Evolutionary conservation across 2,113 vertebrate genomes (phyloP), one percentile per base, ranked within the genome.

Genomic region (Balaeniceps rex): DNA sequence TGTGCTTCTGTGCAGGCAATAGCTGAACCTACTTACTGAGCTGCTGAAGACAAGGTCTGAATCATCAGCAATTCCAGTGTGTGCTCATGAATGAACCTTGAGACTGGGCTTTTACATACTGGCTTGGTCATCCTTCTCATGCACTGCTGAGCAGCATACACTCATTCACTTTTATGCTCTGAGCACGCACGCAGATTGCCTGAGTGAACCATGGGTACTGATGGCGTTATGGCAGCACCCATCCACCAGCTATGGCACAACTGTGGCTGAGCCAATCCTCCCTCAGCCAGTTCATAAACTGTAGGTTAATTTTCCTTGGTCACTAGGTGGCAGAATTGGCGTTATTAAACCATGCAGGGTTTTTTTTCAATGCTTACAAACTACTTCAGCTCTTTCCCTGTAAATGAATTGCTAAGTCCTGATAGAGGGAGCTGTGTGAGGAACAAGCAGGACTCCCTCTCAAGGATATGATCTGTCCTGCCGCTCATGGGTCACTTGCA

Each of bases 261-360:
- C 3, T 14, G 13, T 4, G 52, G 63, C 36, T 14, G 63, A 86
- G 26, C 38, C n/a, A 8, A 23, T 60, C 23, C n/a, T 44, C 47
- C 21, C 14, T n/a, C 52, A 21, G 44, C 22, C 19, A 14, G 2
- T 33, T 57, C 34, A 7, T 46, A 81, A 72, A 36, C 51, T 36
- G 6, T 66, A 81, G 76, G 72, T 90, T 94, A 78, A 93, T 94
- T 83, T 92, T 92, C 14, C 52, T 38, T 94, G 71, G 97, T 97
- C 98, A 97, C 97, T 98, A 98, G 98, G 93, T 98, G 98, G 98
- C 98, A 98, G 97, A 95, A 93, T 93, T 78, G 6, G 64, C 60
- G 40, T 98, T 98, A 95, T 85, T 94, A 98, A 98, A 94, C 77
- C 71, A 19, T 19, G 22, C 63, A 38, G n/a, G 57, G 19, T 90